Evolutionary conservation across 2,888 invertebrate genomes (phyloP), one percentile per base, ranked within the genome.

Genomic region (Morpho helenor): DNA sequence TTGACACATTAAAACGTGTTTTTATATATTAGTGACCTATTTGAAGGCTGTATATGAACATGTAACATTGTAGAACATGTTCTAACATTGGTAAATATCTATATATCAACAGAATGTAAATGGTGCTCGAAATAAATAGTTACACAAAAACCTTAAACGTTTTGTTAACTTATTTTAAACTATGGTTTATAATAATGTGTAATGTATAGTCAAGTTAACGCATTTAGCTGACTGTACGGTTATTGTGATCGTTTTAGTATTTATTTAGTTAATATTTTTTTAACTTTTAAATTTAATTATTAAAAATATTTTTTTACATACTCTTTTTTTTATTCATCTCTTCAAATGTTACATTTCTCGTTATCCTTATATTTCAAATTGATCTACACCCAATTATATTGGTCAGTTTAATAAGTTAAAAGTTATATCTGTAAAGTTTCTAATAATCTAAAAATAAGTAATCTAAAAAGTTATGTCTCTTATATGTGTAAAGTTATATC

Each of bases 201-300:
- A 58, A 54, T 40, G 42, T 53, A 47, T 50, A 57, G 59, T 55
- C 55, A 59, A 47, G 40, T 22, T 41, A 41, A 53, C 47, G 46
- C 53, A 46, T n/a, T n/a, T n/a, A n/a, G 52, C 44, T 53, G 53
- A 53, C 46, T 53, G 53, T 53, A 54, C 53, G 42, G 47, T 48
- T 51, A 51, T 54, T 57, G 57, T 54, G 57, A 60, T 54, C 45
- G 23, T 53, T 56, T 52, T 58, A 54, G 53, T 53, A 58, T 53
- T 58, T 57, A 57, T 56, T 56, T 47, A 39, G 53, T 53, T 53
- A 53, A 16, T 16, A 7, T 46, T 49, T 44, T 42, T 52, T 48
- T 48, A 51, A 52, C 47, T 41, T 52, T 52, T 52, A 48, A 43
- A 42, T 43, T 49, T 47, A 2, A 16, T 16, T 56, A 52, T 43